Evolutionary conservation across 1,140 invertebrate species (phyloP), one percentile per base, ranked within the genome.

Genomic region (Procambarus clarkii): DNA sequence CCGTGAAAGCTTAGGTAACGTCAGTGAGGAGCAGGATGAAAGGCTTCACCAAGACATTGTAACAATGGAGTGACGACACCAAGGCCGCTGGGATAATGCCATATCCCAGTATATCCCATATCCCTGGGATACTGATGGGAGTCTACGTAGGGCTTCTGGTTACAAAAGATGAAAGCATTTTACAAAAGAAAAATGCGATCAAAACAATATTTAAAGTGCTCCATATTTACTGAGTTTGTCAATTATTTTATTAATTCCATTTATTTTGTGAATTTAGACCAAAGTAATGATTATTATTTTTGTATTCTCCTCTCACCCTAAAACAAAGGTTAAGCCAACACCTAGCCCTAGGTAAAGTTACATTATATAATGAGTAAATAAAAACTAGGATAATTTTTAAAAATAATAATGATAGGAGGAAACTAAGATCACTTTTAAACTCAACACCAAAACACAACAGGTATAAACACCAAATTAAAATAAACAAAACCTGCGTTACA

Each of bases 401-500:
- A 82, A 82, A 82, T 82, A 54, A 50, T 21, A 8, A 82, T 50
- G 80, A 7, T 82, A 82, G 46, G 80, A 45, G 54, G 54, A 15
- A 50, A 50, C n/a, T 21, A 82, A 82, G 1, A 50, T 11, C 54
- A 54, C 54, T 54, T 82, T 54, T 82, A n/a, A 54, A 82, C 46
- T 82, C 80, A 58, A 45, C 45, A 82, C 45, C 13, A 82, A 50
- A 82, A 82, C 9, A 8, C 64, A 0, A 9, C 11, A 11, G 34
- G 9, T 78, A 44, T 11, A 78, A 78, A 78, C 76, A 78, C 76
- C 48, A 78, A 82, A 82, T 82, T 82, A 50, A 82, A 21, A 82
- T 45, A 82, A 82, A 82, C 80, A 82, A 82, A 82, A 82, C 46
- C n/a, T 54, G 54, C 54, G 54, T 82, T 82, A 82, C 80, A 45